Evolutionary conservation across 2,797 vertebrate genomes (phyloP).

Genomic region (Falco rusticolus): DNA sequence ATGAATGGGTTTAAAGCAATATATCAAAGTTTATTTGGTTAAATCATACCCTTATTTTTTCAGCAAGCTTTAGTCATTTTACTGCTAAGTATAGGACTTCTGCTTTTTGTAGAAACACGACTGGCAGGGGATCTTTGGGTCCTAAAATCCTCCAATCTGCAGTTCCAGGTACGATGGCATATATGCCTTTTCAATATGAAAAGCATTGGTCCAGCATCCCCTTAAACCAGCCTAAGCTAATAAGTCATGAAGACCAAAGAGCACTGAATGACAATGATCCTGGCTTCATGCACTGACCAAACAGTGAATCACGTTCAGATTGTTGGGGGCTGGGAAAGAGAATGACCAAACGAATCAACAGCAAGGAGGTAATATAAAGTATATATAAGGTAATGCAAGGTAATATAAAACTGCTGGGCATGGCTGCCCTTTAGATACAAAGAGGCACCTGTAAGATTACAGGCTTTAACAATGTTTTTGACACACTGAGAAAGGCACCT

Average conservation of each 20-base stretch:
- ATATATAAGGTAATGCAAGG: not conserved
- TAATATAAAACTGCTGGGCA: not conserved
- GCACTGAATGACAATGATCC: not conserved
- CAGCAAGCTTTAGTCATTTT: not conserved
- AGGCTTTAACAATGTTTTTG: not conserved
- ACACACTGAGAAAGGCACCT: not conserved
- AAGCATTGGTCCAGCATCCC: not conserved
- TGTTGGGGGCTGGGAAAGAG: not conserved
- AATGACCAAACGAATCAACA: not conserved
- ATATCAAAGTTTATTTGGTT: not conserved
- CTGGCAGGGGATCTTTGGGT: not conserved
- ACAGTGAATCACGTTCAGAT: accelerated
- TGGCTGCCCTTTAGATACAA: not conserved
- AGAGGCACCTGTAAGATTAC: not conserved
- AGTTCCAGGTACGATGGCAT: not conserved
- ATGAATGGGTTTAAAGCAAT: not conserved
- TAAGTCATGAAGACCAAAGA: not conserved
- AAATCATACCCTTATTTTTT: not conserved
- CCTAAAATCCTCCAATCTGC: not conserved
- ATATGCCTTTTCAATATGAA: accelerated
- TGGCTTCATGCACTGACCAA: not conserved
- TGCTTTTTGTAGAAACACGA: not conserved
- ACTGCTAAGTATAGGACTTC: not conserved
- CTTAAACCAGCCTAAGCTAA: not conserved
- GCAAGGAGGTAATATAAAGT: not conserved